Conservation (phyloP, 2,797 vertebrate species). For the Sebastes vulpes region DNA sequence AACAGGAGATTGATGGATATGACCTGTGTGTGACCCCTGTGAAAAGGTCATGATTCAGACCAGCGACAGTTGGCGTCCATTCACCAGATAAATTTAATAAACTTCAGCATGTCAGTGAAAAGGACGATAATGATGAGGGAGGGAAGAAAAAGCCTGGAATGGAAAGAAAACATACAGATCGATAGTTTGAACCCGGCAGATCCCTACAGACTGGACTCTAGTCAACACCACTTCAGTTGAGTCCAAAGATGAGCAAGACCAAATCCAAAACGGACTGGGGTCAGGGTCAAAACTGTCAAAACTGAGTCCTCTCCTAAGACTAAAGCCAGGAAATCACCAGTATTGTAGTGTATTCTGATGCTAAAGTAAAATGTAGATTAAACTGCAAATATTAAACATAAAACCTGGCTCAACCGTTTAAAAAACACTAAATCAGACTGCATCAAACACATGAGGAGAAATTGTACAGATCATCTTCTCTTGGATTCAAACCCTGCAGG, state of each 20-base stretch:
- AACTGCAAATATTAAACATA: background rate
- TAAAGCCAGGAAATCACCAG: background rate
- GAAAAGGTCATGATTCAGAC: conserved; percentile 25
- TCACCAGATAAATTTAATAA: conserved; percentile 31
- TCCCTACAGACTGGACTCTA: background rate
- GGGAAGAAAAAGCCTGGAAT: background rate
- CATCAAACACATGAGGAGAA: background rate
- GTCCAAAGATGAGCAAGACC: background rate
- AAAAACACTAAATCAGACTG: background rate
- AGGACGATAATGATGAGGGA: background rate
- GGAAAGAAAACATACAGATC: background rate
- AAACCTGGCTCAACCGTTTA: background rate
- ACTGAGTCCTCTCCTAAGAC: background rate
- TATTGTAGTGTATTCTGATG: background rate
- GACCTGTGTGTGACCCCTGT: conserved; percentile 29
- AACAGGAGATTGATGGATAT: conserved; percentile 31
- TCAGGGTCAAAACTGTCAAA: background rate
- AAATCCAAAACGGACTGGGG: background rate
- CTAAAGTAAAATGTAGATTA: background rate
- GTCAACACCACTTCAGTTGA: background rate
- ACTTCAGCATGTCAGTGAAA: background rate
- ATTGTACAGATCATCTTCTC: background rate
- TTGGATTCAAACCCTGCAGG: background rate
- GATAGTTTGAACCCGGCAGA: background rate
- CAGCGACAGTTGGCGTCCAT: conserved; percentile 9